Evolutionary conservation across 2,888 invertebrate genomes (phyloP).

Genomic region (Diabrotica balteata): DNA sequence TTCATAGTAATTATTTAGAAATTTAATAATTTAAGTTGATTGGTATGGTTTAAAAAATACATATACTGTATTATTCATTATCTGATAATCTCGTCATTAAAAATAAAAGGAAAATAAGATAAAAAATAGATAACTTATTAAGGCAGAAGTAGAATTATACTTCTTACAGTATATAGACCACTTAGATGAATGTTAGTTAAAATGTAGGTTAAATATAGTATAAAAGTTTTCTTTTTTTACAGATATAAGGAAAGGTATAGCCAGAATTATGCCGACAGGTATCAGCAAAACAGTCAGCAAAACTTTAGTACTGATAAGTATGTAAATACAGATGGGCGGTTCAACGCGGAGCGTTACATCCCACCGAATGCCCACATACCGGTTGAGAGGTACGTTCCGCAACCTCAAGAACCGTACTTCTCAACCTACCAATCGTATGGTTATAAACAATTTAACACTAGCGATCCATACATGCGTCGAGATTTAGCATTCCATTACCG

Average conservation of each 20-base stretch:
- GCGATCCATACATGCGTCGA: slow-evolving; percentile 67
- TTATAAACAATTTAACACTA: slow-evolving; percentile 50
- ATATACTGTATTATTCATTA: too few species aligned
- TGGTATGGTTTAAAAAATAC: too few species aligned
- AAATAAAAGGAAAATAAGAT: too few species aligned
- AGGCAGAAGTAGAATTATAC: too few species aligned
- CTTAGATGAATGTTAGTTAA: too few species aligned
- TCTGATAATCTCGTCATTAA: too few species aligned
- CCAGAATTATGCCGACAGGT: slow-evolving; percentile 31
- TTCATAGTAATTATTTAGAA: too few species aligned
- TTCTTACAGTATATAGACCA: too few species aligned
- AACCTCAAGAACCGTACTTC: slow-evolving; percentile 67
- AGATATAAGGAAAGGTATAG: slow-evolving; percentile 39
- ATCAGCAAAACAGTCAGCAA: slow-evolving; percentile 37
- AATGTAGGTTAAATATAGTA: too few species aligned
- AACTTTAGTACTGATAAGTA: slow-evolving; percentile 36
- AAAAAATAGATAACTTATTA: too few species aligned
- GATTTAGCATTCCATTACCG: slow-evolving; percentile 68
- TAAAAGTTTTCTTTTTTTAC: slow-evolving; percentile 9
- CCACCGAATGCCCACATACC: slow-evolving; percentile 76
- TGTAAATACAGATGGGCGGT: slow-evolving; percentile 46
- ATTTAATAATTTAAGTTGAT: too few species aligned
- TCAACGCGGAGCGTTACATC: slow-evolving; percentile 64
- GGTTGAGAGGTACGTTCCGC: slow-evolving; percentile 75
- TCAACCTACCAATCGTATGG: slow-evolving; percentile 55